Conservation (phyloP, 2,113 vertebrate genomes). For the Lasiurus cinereus region DNA sequence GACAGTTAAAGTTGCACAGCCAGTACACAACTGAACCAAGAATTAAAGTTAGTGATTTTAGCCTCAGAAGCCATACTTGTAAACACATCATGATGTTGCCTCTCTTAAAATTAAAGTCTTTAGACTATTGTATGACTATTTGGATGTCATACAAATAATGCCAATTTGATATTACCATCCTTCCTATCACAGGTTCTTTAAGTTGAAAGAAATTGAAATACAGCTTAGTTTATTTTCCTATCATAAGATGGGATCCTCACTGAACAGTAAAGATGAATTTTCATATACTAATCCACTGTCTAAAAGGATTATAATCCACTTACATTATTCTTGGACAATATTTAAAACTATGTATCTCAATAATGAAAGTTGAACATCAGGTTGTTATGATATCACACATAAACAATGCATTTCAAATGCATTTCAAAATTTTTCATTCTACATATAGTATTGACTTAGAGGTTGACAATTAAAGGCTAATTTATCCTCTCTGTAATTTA, state of each 20-base stretch:
- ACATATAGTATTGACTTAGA: not conserved
- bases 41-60: not conserved
- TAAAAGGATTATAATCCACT: not conserved
- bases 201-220: not conserved
- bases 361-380: not conserved
- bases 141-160: not conserved
- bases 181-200: not conserved
- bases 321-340: not conserved
- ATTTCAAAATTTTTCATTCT: slow-evolving; percentile 49
- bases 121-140: not conserved
- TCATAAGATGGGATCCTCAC: not conserved
- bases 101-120: slow-evolving; percentile 19
- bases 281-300: not conserved
- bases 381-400: slow-evolving; percentile 1
- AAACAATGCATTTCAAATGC: not conserved
- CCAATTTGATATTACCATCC: not conserved
- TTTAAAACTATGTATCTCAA: not conserved
- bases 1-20: not conserved
- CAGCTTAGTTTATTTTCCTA: not conserved
- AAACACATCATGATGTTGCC: not conserved
- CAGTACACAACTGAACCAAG: not conserved
- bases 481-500: not conserved
- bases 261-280: not conserved
- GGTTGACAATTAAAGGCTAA: not conserved
- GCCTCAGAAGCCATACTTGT: not conserved